Conservation (phyloP, 2,888 invertebrate genomes). For the Cosmorhoe ocellata region DNA sequence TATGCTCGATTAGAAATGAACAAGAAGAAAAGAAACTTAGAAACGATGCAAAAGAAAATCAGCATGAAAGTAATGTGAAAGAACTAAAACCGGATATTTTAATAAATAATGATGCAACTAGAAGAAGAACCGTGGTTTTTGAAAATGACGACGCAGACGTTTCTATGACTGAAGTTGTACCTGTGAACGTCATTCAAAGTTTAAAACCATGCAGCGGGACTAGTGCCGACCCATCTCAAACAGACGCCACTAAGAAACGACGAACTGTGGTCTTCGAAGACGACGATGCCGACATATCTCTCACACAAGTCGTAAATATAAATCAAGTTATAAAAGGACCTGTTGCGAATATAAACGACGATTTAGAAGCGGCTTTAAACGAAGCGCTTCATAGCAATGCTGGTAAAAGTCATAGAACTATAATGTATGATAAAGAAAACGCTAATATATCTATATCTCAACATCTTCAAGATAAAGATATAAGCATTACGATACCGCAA, state of each 20-base stretch:
- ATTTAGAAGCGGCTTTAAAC: conserved; percentile 14
- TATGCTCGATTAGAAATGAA: neutral
- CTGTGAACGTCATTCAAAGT: conserved; percentile 29
- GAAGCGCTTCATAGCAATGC: conserved; percentile 12
- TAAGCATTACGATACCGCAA: conserved; percentile 24
- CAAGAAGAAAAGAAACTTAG: neutral
- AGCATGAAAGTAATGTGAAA: neutral
- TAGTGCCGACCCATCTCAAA: too few species aligned
- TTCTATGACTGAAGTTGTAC: conserved; percentile 42
- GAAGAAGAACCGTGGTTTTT: conserved; percentile 32
- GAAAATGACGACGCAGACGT: conserved; percentile 36
- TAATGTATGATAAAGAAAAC: conserved; percentile 29
- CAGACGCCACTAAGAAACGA: neutral
- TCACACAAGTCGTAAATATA: conserved; percentile 12
- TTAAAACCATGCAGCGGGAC: neutral
- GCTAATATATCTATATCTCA: conserved; percentile 26
- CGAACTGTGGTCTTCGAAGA: conserved; percentile 17
- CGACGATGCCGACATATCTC: conserved; percentile 18
- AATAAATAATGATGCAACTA: conserved; percentile 9
- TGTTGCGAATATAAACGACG: conserved; percentile 3
- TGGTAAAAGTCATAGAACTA: conserved; percentile 1
- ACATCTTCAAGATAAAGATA: conserved; percentile 3
- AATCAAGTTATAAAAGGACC: conserved; percentile 4
- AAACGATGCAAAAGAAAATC: neutral
- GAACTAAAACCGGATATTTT: neutral